Percentiles rank a stretch among this genome's conserved stretches.
phyloP scores from a whole-genome alignment of 2,113 vertebrate genomes.

The Plotosus lineatus region DNA sequence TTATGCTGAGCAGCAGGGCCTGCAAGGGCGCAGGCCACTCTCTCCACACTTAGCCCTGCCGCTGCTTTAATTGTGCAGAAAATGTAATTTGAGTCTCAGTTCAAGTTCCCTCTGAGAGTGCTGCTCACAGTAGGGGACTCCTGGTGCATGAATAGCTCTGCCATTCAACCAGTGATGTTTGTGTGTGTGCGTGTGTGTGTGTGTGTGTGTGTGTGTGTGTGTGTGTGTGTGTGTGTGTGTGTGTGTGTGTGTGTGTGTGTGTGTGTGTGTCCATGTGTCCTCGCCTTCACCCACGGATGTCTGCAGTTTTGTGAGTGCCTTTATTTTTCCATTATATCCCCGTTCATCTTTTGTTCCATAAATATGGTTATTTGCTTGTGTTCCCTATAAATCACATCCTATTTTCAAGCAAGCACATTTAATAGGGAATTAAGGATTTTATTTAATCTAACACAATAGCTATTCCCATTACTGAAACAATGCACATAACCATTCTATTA shows the following conservation, averaged over 20 bases:
- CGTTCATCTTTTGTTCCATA: slow-evolving; percentile 30
- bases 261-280: slow-evolving; percentile 51
- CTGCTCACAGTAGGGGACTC: slow-evolving; percentile 70
- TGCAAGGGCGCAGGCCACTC: slow-evolving; percentile 69
- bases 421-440: slow-evolving; percentile 35
- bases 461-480: slow-evolving; percentile 29
- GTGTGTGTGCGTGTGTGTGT: slow-evolving; percentile 43
- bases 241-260: slow-evolving; percentile 45
- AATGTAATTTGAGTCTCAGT: slow-evolving; percentile 80
- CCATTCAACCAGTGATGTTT: slow-evolving; percentile 68
- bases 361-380: slow-evolving; percentile 35
- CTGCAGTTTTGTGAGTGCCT: neutral
- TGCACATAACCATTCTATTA: slow-evolving; percentile 1
- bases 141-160: slow-evolving; percentile 69
- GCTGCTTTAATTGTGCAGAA: slow-evolving; percentile 81
- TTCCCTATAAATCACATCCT: slow-evolving; percentile 41
- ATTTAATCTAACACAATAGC: slow-evolving; percentile 24
- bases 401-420: slow-evolving; percentile 28
- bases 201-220: slow-evolving; percentile 47
- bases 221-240: slow-evolving; percentile 43
- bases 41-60: slow-evolving; percentile 72
- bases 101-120: slow-evolving; percentile 74
- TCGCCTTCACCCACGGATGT: slow-evolving; percentile 50
- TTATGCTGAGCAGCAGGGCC: slow-evolving; percentile 66
- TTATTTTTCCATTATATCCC: neutral